Evolutionary conservation across 1,140 invertebrate species (phyloP).

Genomic region (Dendrolimus punctatus): DNA sequence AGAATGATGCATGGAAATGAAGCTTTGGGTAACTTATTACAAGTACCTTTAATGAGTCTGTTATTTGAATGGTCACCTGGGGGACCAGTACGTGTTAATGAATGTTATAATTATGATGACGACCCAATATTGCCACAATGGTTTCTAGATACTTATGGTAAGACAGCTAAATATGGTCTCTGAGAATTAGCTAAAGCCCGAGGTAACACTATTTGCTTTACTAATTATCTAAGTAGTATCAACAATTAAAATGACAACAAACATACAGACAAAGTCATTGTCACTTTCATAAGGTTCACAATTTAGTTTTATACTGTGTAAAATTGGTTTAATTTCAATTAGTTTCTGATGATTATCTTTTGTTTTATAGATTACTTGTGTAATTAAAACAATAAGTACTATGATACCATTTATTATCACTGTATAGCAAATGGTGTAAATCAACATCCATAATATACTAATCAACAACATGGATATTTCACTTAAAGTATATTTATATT

Average conservation of each 20-base stretch:
- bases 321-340: no score
- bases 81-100: slow-evolving; percentile 25
- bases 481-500: slow-evolving; percentile 48
- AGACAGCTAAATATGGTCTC: slow-evolving; percentile 4
- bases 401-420: slow-evolving; percentile 68
- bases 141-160: slow-evolving; percentile 38
- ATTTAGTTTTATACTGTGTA: no score
- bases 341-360: no score
- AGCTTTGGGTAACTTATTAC: slow-evolving; percentile 28
- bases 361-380: no score
- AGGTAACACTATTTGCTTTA: background rate
- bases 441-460: slow-evolving; percentile 68
- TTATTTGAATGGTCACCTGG: slow-evolving; percentile 44
- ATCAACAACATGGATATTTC: slow-evolving; percentile 66
- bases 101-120: slow-evolving; percentile 41
- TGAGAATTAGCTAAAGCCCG: background rate
- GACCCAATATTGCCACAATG: slow-evolving; percentile 50
- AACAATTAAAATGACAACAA: no score
- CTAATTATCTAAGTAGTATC: no score
- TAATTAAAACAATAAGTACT: slow-evolving; percentile 22
- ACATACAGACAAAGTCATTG: no score
- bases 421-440: slow-evolving; percentile 65
- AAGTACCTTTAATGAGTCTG: slow-evolving; percentile 37
- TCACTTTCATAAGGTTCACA: no score
- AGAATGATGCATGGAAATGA: slow-evolving; percentile 37